Percentiles rank a stretch among this genome's conserved stretches.
These are phyloP conservation scores for Epinephelus awoara DNA, from an alignment of 2,797 vertebrate genomes.

Conservation along the genomic window DNA sequence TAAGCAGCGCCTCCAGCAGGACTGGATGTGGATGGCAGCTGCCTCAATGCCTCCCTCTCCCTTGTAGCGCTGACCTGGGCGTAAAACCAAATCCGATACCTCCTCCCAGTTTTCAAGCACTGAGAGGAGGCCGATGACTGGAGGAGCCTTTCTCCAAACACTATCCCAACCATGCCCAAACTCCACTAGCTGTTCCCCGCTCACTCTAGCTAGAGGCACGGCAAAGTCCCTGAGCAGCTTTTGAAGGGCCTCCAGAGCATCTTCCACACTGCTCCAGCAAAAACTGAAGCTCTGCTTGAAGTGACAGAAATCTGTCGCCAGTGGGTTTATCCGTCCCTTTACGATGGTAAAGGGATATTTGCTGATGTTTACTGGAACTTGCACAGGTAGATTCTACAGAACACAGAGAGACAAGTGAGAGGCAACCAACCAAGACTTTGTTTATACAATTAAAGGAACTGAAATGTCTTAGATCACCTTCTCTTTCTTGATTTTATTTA, in stretches of 20 bases:
- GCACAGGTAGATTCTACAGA: slow-evolving; percentile 68
- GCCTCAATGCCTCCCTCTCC: slow-evolving; percentile 80
- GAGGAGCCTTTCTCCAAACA: slow-evolving; percentile 65
- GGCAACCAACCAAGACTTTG: slow-evolving; percentile 5
- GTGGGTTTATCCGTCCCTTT: slow-evolving; percentile 79
- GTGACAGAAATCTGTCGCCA: slow-evolving; percentile 80
- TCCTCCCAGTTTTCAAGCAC: slow-evolving; percentile 83
- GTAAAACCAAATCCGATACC: slow-evolving; percentile 75
- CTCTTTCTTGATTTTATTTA: neutral
- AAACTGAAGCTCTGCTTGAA: slow-evolving; percentile 85
- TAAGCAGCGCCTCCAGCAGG: slow-evolving; percentile 84
- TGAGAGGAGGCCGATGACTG: slow-evolving; percentile 72
- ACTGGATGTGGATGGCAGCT: slow-evolving; percentile 86
- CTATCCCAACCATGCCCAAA: slow-evolving; percentile 73
- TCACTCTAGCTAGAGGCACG: slow-evolving; percentile 84
- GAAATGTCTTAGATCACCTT: neutral
- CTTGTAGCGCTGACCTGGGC: slow-evolving; percentile 86
- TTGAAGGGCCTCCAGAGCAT: slow-evolving; percentile 78
- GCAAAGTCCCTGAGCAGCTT: slow-evolving; percentile 85
- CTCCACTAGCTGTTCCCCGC: slow-evolving; percentile 75
- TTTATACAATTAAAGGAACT: neutral
- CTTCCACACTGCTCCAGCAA: slow-evolving; percentile 80
- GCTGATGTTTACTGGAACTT: slow-evolving; percentile 32
- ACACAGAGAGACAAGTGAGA: slow-evolving; percentile 44
- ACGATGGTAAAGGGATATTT: slow-evolving; percentile 77